Base-by-base conservation (phyloP, 1,140 invertebrate species). In the Platorchestia sp. region DNA sequence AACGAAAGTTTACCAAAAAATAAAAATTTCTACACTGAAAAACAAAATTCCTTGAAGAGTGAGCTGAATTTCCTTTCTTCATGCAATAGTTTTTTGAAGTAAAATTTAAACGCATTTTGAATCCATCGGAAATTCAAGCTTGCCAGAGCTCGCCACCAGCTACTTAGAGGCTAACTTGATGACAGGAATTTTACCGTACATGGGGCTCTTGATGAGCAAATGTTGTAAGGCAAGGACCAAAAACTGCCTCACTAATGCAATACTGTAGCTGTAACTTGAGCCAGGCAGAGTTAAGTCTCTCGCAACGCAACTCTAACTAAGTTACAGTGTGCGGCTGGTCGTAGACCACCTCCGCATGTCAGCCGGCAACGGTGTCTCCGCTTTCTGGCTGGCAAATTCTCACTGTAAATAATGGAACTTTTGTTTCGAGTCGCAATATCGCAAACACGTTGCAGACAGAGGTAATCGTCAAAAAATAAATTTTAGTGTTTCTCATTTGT, bases 211-310 rank as follows among this genome's bases (percentile, higher is more conserved):
- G 16, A 90, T 90, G 19, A 90, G 87, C 87, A 75, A 75, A 75
- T 75, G 59, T 75, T 75, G 59, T 44, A 90, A 45, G 87, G 87
- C 19, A 14, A 42, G 44, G 87, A 42, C 87, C 87, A 90, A 90
- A 90, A 90, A 90, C 5, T 90, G 41, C 41, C 41, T 43, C 87
- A 45, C 87, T 90, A 90, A 90, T 90, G 87, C 87, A 90, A 90
- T 90, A 90, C 42, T 44, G 87, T 44, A 43, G 44, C 41, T 42
- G 87, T 90, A 90, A 90, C 87, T 90, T 44, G 87, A 45, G 87
- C 87, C 87, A 90, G 44, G 87, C 44, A 5, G 87, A 90, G 87
- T 90, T 90, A 90, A 42, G 87, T 42, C 87, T 90, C 87, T 10
- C 44, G 87, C 87, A 90, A 90, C 87, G 44, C 87, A 43, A 90